Percentiles rank a stretch among this genome's conserved stretches.
These are phyloP conservation scores for Epinephelus cyanopodus DNA, from an alignment of 2,113 vertebrate genomes.

Conservation along the genomic window DNA sequence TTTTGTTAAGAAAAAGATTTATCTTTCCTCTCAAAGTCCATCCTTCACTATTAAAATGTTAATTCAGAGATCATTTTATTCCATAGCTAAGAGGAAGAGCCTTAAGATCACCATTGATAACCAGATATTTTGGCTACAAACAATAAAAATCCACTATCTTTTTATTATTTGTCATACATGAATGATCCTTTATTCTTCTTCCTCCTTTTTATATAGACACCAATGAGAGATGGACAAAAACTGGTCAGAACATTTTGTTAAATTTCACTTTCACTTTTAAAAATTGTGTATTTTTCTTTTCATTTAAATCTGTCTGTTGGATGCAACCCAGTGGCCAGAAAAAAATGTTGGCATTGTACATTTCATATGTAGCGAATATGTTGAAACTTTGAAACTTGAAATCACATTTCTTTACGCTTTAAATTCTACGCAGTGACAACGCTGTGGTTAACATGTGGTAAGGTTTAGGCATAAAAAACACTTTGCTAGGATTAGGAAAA, in stretches of 20 bases:
- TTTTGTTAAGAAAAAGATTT: not conserved
- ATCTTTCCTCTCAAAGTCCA: not conserved
- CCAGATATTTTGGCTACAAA: not conserved
- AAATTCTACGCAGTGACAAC: too few species aligned
- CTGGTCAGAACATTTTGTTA: conserved; percentile 19
- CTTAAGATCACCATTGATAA: not conserved
- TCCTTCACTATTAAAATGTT: not conserved
- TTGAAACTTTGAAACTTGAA: too few species aligned
- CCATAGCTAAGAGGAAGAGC: not conserved
- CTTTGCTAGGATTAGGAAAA: too few species aligned
- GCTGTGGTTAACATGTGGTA: too few species aligned
- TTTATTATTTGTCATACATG: not conserved
- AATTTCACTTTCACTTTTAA: not conserved
- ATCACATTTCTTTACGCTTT: too few species aligned
- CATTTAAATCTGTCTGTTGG: not conserved
- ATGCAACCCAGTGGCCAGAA: too few species aligned
- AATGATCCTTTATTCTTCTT: not conserved
- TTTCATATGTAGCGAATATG: too few species aligned
- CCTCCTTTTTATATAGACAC: conserved; percentile 10
- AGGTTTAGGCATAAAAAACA: too few species aligned
- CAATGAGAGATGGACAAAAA: conserved; percentile 6
- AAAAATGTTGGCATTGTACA: too few species aligned
- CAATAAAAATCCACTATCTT: not conserved
- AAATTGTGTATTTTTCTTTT: too few species aligned
- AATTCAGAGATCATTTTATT: not conserved